Evolutionary conservation across 2,113 vertebrate species (phyloP).

Genomic region (Myiozetetes cayanensis): DNA sequence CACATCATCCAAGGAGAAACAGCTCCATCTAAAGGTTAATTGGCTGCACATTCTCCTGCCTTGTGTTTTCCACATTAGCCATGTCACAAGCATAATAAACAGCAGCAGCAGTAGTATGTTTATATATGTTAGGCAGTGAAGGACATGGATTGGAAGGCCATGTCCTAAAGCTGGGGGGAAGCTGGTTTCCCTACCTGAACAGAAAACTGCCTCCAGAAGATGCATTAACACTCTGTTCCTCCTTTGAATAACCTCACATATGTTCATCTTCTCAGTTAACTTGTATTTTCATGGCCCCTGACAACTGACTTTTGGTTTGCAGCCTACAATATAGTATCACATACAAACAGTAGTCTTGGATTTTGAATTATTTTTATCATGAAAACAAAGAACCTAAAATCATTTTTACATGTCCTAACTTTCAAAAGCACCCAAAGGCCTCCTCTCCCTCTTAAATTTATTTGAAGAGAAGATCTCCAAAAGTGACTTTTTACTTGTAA

Average conservation of each 20-base stretch:
- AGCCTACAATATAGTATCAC: neutral
- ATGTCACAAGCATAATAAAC: neutral
- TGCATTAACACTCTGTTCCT: neutral
- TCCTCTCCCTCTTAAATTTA: neutral
- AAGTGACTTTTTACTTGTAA: neutral
- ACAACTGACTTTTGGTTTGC: neutral
- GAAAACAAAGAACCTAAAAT: neutral
- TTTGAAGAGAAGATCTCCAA: neutral
- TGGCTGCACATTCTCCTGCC: neutral
- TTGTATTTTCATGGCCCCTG: neutral
- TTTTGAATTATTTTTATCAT: neutral
- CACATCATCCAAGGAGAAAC: conserved; percentile 54
- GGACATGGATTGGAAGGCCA: neutral
- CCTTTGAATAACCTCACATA: neutral
- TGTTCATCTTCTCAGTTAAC: neutral
- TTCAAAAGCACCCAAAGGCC: neutral
- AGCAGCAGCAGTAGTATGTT: neutral
- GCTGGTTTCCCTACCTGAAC: neutral
- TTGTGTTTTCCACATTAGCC: neutral
- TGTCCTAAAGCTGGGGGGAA: neutral
- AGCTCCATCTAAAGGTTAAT: conserved; percentile 69
- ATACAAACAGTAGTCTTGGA: neutral
- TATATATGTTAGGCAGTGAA: neutral
- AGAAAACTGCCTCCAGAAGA: neutral
- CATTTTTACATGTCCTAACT: neutral